Conservation (phyloP, 2,797 vertebrate genomes). For the Anabacerthia variegaticeps region DNA sequence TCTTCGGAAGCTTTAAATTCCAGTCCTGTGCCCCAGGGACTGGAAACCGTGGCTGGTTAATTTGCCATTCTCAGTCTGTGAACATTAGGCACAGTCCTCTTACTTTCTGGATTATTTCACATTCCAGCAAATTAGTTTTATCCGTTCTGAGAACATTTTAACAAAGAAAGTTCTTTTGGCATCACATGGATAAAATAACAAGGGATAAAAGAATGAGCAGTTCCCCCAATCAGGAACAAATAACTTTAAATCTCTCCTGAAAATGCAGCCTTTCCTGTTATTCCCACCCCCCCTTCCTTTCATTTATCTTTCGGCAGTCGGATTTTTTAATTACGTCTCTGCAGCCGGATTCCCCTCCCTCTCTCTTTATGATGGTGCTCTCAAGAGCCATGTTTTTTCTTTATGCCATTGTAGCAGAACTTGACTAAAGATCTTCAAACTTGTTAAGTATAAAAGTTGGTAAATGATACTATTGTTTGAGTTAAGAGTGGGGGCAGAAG, state of each 20-base stretch:
- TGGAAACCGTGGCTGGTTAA: slow-evolving; percentile 69
- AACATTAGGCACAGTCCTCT: slow-evolving; percentile 74
- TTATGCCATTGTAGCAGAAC: slow-evolving; percentile 72
- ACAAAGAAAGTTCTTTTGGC: slow-evolving; percentile 77
- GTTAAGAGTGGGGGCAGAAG: slow-evolving; percentile 57
- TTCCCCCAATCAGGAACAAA: slow-evolving; percentile 75
- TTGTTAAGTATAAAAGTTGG: slow-evolving; percentile 84
- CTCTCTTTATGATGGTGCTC: slow-evolving; percentile 49
- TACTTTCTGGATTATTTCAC: slow-evolving; percentile 80
- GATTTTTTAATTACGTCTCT: slow-evolving; percentile 66
- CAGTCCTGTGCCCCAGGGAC: slow-evolving; percentile 73
- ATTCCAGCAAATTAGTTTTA: slow-evolving; percentile 80
- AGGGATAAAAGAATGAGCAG: slow-evolving; percentile 71
- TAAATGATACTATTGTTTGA: slow-evolving; percentile 95
- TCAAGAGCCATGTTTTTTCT: slow-evolving; percentile 64
- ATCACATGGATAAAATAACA: slow-evolving; percentile 75
- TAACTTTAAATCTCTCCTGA: slow-evolving; percentile 70
- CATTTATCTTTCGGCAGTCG: slow-evolving; percentile 65
- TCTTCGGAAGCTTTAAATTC: slow-evolving; percentile 86
- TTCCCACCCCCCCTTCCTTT: slow-evolving; percentile 22
- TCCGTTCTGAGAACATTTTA: slow-evolving; percentile 76
- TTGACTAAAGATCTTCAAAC: slow-evolving; percentile 76
- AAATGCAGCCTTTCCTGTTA: slow-evolving; percentile 71
- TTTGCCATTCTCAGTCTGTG: slow-evolving; percentile 69
- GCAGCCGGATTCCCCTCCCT: slow-evolving; percentile 36